phyloP scores from a whole-genome alignment of 1,140 invertebrate genomes.

The Papilio helenus region DNA sequence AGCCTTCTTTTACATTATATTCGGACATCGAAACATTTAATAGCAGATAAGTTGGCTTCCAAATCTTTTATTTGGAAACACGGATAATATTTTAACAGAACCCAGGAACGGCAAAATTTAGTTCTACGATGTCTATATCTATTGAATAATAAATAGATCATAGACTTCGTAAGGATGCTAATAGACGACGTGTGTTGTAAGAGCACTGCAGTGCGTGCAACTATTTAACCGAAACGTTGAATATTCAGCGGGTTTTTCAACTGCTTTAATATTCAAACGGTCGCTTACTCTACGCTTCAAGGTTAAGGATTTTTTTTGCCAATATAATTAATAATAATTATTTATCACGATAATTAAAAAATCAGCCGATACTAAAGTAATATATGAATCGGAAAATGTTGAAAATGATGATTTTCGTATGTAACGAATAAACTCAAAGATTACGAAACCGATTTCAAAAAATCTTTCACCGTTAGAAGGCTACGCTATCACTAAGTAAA shows the following conservation, averaged over 20 bases:
- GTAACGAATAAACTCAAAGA: too few species aligned
- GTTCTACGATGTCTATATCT: neutral
- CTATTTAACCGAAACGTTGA: conserved; percentile 70
- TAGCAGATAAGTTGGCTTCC: too few species aligned
- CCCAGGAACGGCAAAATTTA: neutral
- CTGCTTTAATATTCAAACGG: conserved; percentile 70
- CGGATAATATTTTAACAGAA: neutral
- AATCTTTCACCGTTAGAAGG: too few species aligned
- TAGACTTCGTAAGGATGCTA: conserved; percentile 7
- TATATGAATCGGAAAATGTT: neutral
- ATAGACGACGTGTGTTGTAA: neutral
- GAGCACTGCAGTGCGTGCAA: conserved; percentile 57
- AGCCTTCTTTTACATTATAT: too few species aligned
- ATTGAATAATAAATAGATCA: conserved; percentile 19
- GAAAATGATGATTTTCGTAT: too few species aligned
- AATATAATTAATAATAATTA: conserved; percentile 57
- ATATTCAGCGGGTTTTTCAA: conserved; percentile 65
- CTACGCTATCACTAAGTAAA: too few species aligned
- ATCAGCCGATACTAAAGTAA: neutral
- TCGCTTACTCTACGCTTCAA: conserved; percentile 70
- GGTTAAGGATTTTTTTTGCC: conserved; percentile 66
- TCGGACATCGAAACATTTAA: too few species aligned
- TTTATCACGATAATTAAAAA: neutral
- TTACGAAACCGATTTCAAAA: too few species aligned
- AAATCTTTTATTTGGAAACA: too few species aligned